Base-by-base conservation (phyloP, 2,113 vertebrate genomes). In the Gopherus flavomarginatus region DNA sequence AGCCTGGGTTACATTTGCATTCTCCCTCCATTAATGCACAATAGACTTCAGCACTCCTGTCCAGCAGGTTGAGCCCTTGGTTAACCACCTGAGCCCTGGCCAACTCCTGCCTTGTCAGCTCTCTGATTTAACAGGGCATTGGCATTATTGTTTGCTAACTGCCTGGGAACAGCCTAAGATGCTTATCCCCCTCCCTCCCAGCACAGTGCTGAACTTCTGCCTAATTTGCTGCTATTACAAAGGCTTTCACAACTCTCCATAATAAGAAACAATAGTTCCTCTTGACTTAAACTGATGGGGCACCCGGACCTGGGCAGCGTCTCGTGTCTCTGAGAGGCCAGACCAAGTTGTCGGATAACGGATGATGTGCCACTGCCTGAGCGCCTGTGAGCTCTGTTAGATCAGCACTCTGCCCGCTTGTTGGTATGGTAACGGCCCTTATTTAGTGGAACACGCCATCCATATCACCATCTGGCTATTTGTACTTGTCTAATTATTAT, bases 401-500 rank as follows among this genome's bases (percentile, higher is more conserved):
- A 93, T 86, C 92, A 57, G 96, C 89, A 52, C 93, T 96, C 96
- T 75, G 97, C 98, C 98, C 97, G 90, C 97, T 72, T 59, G 98
- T 98, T 98, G 98, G 98, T 97, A 97, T 98, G 98, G 99, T 98
- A 98, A 98, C 98, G 0, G 98, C 97, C 94, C 94, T 96, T 98
- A 98, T 98, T 98, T 98, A 98, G 98, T 97, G 98, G 98, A 98
- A 98, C 98, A 97, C 98, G 88, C 98, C 98, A 97, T 98, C 97
- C 98, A 88, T 98, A 98, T 98, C 98, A 54, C 94, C 26, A 79
- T 95, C 97, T 54, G 83, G 98, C 98, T 97, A 99, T 99, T 99
- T 99, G 99, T 99, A 98, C 98, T 99, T 99, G 99, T 99, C 99
- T 99, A 99, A 99, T 99, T 99, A 99, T 98, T 98, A 98, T 98